Evolutionary conservation across 1,140 invertebrate species (phyloP), one percentile per base, ranked within the genome.

Genomic region (Octopus bimaculoides): DNA sequence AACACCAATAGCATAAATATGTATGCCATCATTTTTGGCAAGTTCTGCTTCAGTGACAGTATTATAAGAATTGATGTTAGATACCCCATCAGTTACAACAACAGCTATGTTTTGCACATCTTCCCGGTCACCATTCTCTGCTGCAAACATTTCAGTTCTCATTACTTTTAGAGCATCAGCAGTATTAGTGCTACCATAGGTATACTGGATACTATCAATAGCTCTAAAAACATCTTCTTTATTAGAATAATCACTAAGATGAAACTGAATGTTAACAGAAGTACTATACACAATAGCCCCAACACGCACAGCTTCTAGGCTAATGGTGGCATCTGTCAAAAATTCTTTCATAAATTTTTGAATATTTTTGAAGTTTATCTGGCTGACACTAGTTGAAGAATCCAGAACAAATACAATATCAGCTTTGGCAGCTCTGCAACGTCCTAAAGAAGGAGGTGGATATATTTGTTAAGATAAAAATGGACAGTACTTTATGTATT

Each of bases 351-450:
- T 79, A 79, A 87, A 87, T 52, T 82, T 79, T 52, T 82, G 77
- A 82, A 85, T 84, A 54, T 85, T 82, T 69, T 83, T 55, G 81
- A 86, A 87, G 77, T 87, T 86, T 4, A 53, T 76, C 26, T 82
- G 78, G 54, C 83, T 84, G 4, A 87, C 85, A 79, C 86, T 87
- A 52, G 85, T 86, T 20, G 85, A 86, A 1, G 85, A 81, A 78
- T 87, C 86, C 76, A 87, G 77, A 10, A 87, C 79, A 61, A 87
- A 84, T 7, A 86, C 81, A 5, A 87, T 77, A 76, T 87, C 86
- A 10, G 83, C 81, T 73, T 82, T 82, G 20, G 83, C 82, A 52
- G 81, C 78, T 12, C 80, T 78, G 75, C 83, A 86, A 41, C 52
- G 20, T 20, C 74, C 74, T 75, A 53, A 75, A 75, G n/a, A 74